A percentile compares a stretch with the other conserved stretches of the same genome.
phyloP scores from a whole-genome alignment of 2,113 vertebrate species.

The Vidua chalybeata region DNA sequence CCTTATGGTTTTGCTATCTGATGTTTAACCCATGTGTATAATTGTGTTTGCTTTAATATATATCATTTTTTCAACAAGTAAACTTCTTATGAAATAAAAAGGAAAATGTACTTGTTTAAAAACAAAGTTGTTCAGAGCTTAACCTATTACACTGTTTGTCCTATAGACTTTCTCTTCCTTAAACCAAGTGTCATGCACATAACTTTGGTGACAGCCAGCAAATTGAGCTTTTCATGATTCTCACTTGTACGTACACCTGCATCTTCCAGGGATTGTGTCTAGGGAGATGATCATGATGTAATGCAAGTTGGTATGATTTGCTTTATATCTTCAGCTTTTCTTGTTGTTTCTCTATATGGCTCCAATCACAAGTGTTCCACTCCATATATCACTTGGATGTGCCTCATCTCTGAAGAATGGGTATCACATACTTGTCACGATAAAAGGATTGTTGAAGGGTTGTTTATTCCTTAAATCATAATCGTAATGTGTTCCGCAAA shows the following conservation, averaged over 20 bases:
- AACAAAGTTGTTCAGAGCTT: constrained; percentile 44
- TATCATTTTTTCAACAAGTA: constrained; percentile 74
- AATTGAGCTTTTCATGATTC: background rate
- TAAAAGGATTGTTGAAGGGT: background rate
- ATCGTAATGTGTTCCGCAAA: background rate
- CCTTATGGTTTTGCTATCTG: constrained; percentile 65
- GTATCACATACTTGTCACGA: fast-evolving
- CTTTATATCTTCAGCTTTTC: background rate
- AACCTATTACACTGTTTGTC: background rate
- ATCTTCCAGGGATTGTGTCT: background rate
- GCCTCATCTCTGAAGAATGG: background rate
- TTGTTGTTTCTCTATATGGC: background rate
- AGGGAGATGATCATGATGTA: background rate
- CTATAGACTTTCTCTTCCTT: background rate
- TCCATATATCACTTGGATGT: background rate
- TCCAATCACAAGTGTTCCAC: background rate
- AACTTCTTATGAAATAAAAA: constrained; percentile 74
- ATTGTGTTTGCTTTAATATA: constrained; percentile 72
- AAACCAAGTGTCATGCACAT: background rate
- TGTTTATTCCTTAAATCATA: background rate
- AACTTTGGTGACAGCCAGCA: background rate
- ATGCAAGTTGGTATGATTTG: background rate
- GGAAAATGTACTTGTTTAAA: constrained; percentile 73
- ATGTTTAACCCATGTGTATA: constrained; percentile 68
- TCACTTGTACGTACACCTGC: background rate